phyloP scores from a whole-genome alignment of 2,888 invertebrate species.

The Rotaria socialis region DNA sequence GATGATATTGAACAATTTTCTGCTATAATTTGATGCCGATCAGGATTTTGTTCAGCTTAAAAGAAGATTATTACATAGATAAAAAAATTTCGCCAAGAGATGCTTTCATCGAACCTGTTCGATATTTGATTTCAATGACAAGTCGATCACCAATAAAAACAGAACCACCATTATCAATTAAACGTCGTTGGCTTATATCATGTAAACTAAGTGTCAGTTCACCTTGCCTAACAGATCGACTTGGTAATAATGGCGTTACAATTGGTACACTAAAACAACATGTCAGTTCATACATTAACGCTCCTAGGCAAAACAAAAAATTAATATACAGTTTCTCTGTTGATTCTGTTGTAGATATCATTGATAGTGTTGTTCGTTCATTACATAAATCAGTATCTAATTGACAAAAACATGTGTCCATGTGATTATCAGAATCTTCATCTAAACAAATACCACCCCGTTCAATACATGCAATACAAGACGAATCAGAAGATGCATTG shows the following conservation, averaged over 20 bases:
- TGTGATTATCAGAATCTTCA: conserved; percentile 36
- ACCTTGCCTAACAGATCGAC: background rate
- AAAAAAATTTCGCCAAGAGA: background rate
- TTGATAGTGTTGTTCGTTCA: background rate
- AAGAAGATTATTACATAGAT: background rate
- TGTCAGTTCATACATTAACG: background rate
- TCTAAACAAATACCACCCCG: conserved; percentile 42
- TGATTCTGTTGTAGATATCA: background rate
- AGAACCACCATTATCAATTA: conserved; percentile 35
- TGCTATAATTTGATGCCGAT: conserved; percentile 9
- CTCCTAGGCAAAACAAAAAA: background rate
- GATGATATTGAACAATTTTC: conserved; percentile 32
- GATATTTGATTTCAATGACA: conserved; percentile 39
- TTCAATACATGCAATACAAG: conserved; percentile 40
- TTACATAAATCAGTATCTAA: conserved; percentile 31
- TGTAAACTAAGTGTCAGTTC: conserved; percentile 39
- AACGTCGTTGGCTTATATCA: conserved; percentile 37
- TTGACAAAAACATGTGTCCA: conserved; percentile 45
- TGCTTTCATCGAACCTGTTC: background rate
- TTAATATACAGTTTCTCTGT: background rate
- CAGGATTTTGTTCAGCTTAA: background rate
- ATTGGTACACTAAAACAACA: background rate
- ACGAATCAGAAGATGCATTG: background rate
- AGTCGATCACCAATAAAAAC: conserved; percentile 40
- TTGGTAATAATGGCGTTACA: background rate